Percentiles rank a stretch among this genome's conserved stretches.
phyloP scores from a whole-genome alignment of 2,113 vertebrate genomes.

The Tapirus terrestris region DNA sequence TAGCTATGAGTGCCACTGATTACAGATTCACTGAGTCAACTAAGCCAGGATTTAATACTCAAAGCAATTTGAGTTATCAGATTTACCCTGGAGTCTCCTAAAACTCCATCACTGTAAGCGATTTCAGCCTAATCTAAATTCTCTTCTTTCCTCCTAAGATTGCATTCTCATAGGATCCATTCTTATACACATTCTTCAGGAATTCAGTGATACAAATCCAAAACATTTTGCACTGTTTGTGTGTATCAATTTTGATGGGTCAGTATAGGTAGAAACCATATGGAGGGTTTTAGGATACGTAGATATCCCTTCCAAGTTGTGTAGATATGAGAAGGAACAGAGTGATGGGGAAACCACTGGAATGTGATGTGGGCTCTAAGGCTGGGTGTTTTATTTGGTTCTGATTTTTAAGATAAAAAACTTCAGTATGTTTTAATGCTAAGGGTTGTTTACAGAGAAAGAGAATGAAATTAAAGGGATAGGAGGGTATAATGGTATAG shows the following conservation, averaged over 20 bases:
- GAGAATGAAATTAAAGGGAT: neutral
- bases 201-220: neutral
- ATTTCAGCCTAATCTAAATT: neutral
- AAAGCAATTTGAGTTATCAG: neutral
- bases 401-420: neutral
- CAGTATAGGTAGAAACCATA: neutral
- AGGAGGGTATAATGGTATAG: neutral
- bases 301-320: accelerated
- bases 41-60: neutral
- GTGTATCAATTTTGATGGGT: neutral
- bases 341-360: accelerated
- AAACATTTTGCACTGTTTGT: neutral
- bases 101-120: neutral
- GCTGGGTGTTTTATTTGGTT: neutral
- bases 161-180: too few species aligned
- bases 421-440: neutral
- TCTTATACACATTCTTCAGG: neutral
- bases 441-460: neutral
- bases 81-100: neutral
- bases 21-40: neutral
- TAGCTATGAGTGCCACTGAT: neutral
- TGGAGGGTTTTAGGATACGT: neutral
- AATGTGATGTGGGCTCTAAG: neutral
- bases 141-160: neutral
- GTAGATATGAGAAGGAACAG: accelerated